Evolutionary conservation across 2,113 vertebrate species (phyloP), one percentile per base, ranked within the genome.

Genomic region (Sakesphorus luctuosus): DNA sequence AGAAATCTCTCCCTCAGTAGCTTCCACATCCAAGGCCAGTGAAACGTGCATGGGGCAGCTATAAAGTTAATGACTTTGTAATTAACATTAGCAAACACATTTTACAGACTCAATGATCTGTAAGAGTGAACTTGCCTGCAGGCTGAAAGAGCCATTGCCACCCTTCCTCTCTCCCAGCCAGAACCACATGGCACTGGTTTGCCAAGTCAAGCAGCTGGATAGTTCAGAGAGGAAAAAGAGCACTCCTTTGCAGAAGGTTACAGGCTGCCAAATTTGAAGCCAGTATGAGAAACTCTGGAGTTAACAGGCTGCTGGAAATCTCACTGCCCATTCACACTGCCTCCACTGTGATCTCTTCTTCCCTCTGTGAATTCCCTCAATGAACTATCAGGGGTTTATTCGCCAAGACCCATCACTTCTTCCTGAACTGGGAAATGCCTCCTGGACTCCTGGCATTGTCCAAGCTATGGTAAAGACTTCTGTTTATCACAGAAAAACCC

Each of bases 51-150:
- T 15, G 17, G 63, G 28, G 68, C 52, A 95, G 65, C 82, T 81
- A 81, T 88, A 95, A 95, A 95, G 61, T 68, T 93, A 97, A 96
- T 0, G 47, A 67, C 94, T 87, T 75, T 52, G 66, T 96, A 96
- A 96, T 93, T 93, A 92, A 92, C 86, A 66, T 93, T 89, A 87
- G 85, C 61, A 78, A 95, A 95, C 73, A 74, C 84, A 87, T 81
- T 94, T 96, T 93, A 89, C 90, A 95, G 76, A 87, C 83, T 92
- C 88, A 94, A 38, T 90, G 92, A 82, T 58, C 67, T 63, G 83
- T 92, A 90, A 92, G 68, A 81, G n/a, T 11, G 35, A 88, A 83
- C n/a, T 67, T 84, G 88, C 79, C 80, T 3, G 6, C 29, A 72
- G 90, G 88, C 52, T 84, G 40, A 56, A 81, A 59, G 63, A 89